Evolutionary conservation across 2,888 invertebrate species (phyloP).

Genomic region (Hirudinaria manillensis): DNA sequence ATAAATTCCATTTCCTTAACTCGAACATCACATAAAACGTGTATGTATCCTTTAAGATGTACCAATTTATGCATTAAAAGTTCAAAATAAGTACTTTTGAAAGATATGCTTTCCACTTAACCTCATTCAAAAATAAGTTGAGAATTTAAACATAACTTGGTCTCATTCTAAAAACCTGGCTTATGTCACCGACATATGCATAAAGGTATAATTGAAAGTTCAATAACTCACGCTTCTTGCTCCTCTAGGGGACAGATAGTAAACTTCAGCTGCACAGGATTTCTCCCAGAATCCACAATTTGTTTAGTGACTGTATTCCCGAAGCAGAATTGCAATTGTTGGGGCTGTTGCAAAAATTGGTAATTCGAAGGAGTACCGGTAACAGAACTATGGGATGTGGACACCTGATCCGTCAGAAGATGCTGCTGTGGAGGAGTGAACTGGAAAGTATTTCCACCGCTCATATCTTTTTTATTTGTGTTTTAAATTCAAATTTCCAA

Average conservation of each 20-base stretch:
- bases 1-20: too few relatives aligned
- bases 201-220: neutral
- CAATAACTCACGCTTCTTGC: conserved; percentile 1
- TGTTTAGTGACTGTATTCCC: neutral
- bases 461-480: neutral
- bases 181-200: too few relatives aligned
- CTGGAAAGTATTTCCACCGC: conserved; percentile 11
- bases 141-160: too few relatives aligned
- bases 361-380: neutral
- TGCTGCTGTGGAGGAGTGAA: conserved; percentile 8
- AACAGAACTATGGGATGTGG: neutral
- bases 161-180: too few relatives aligned
- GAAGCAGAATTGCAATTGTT: neutral
- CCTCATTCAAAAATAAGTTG: too few relatives aligned
- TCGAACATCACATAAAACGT: too few relatives aligned
- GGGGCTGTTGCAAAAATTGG: neutral
- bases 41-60: too few relatives aligned
- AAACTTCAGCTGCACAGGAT: neutral
- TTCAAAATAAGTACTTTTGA: too few relatives aligned
- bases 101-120: too few relatives aligned
- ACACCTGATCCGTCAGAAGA: neutral
- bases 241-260: neutral
- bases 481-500: neutral
- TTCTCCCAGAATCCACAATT: neutral
- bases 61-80: too few relatives aligned